phyloP scores from a whole-genome alignment of 2,888 invertebrate genomes.

The Lycia hirtaria region DNA sequence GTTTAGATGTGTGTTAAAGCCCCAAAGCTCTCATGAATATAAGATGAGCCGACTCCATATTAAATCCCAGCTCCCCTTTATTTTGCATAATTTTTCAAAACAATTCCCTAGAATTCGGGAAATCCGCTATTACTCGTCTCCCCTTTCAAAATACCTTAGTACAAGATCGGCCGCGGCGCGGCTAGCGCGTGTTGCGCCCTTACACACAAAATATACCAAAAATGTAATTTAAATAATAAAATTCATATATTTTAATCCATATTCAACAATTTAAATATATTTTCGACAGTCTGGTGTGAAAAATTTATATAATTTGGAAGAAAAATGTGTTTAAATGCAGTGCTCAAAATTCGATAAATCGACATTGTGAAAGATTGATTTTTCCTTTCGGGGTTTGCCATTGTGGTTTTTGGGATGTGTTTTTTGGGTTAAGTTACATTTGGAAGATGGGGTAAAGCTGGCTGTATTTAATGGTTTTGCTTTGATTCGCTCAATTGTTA shows the following conservation, averaged over 20 bases:
- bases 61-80: constrained; percentile 3
- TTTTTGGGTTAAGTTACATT: constrained; percentile 31
- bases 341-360: constrained; percentile 45
- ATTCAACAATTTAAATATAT: constrained; percentile 31
- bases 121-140: constrained; percentile 42
- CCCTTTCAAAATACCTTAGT: constrained; percentile 57
- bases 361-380: constrained; percentile 67
- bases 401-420: constrained; percentile 54
- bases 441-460: constrained; percentile 8
- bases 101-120: constrained; percentile 50
- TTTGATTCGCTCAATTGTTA: not conserved
- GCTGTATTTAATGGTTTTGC: constrained; percentile 8
- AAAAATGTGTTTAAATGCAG: constrained; percentile 28
- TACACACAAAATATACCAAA: constrained; percentile 49
- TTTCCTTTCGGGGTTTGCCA: constrained; percentile 56
- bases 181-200: constrained; percentile 66
- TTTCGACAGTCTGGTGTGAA: constrained; percentile 45
- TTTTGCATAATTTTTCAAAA: constrained; percentile 7
- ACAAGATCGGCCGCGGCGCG: constrained; percentile 69
- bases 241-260: constrained; percentile 23
- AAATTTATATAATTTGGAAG: constrained; percentile 11
- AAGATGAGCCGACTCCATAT: not conserved
- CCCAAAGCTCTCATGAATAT: not conserved
- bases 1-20: not conserved
- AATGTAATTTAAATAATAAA: constrained; percentile 46